Percentiles rank a stretch among this genome's conserved stretches.
Evolutionary conservation across 2,113 vertebrate species (phyloP).

Genomic region (Mohoua ochrocephala): DNA sequence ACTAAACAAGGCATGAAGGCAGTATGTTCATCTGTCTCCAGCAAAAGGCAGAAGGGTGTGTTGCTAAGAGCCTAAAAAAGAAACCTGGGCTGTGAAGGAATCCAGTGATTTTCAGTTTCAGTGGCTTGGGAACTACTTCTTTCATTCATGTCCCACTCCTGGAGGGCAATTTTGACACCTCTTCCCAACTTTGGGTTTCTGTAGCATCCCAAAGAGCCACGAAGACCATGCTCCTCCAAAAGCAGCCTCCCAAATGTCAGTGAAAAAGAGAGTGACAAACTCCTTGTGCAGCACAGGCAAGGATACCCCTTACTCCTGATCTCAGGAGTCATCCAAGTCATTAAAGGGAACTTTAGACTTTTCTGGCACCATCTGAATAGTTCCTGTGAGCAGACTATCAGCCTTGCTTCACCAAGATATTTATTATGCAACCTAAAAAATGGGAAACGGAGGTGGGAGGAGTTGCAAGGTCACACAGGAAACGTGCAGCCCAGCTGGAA

Average conservation of each 20-base stretch:
- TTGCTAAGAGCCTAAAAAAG: neutral
- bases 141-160: neutral
- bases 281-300: rapidly evolving
- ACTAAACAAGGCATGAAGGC: neutral
- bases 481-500: neutral
- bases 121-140: neutral
- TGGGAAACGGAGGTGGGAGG: neutral
- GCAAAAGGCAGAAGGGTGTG: neutral
- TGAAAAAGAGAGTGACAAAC: neutral
- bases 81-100: neutral
- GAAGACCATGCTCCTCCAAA: neutral
- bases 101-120: neutral
- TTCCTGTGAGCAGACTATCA: neutral
- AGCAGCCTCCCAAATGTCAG: neutral
- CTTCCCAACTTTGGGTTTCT: neutral
- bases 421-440: neutral
- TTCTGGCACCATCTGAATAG: neutral
- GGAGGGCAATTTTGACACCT: neutral
- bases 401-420: neutral
- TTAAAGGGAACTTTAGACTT: neutral
- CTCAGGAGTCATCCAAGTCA: neutral
- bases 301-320: neutral
- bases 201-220: neutral
- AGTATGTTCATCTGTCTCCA: neutral
- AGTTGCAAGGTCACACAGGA: conserved; percentile 38